Evolutionary conservation across 2,888 invertebrate genomes (phyloP).

Genomic region (Phaonia tiefii): DNA sequence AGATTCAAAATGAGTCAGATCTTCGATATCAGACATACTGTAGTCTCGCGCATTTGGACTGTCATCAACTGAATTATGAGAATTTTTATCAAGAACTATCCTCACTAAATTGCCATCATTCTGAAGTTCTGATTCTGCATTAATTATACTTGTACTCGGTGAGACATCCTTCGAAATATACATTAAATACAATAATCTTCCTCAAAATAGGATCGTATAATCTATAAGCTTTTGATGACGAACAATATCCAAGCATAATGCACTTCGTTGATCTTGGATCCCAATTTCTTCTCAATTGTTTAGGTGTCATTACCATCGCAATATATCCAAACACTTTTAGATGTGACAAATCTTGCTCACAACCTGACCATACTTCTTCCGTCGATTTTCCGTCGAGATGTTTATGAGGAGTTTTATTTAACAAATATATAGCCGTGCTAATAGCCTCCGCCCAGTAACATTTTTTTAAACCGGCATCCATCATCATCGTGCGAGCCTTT

Average conservation of each 20-base stretch:
- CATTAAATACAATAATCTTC: no score
- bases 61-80: slow-evolving; percentile 14
- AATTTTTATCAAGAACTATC: slow-evolving; percentile 38
- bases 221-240: slow-evolving; percentile 31
- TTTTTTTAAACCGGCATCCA: slow-evolving; percentile 11
- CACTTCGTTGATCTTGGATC: slow-evolving; percentile 38
- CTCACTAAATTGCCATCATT: slow-evolving; percentile 37
- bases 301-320: slow-evolving; percentile 44
- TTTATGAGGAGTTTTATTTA: slow-evolving; percentile 2
- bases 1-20: background rate
- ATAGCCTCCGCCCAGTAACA: slow-evolving; percentile 28
- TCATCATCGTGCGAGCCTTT: slow-evolving; percentile 30
- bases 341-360: slow-evolving; percentile 19
- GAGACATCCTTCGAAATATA: slow-evolving; percentile 17
- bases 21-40: slow-evolving; percentile 1
- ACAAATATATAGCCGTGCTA: slow-evolving; percentile 15
- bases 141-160: no score
- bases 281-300: slow-evolving; percentile 38
- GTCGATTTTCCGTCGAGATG: background rate
- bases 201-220: no score
- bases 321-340: slow-evolving; percentile 41
- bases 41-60: slow-evolving; percentile 2
- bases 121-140: background rate
- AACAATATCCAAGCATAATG: slow-evolving; percentile 39
- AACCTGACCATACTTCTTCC: background rate